Evolutionary conservation across 2,797 vertebrate genomes (phyloP), one percentile per base, ranked within the genome.

Genomic region (Manis javanica): DNA sequence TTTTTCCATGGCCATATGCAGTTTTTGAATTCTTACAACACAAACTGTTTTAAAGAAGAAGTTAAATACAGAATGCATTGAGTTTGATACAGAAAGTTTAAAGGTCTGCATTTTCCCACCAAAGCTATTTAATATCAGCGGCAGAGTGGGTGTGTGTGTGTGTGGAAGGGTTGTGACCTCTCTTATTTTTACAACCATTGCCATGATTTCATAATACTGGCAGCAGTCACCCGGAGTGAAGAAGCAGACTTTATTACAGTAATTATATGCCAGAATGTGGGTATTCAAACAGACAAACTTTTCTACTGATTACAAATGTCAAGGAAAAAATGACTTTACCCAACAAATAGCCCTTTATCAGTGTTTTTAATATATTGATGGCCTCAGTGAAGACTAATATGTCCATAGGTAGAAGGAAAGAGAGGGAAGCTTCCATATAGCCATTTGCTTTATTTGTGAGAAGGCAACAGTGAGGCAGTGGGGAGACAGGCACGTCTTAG

Each of bases 91-190:
- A 97, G 98, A 98, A 97, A 98, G 98, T 98, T 98, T 98, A 99
- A 99, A 99, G 99, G 99, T 99, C 99, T 98, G 98, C 96, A 85
- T 98, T 99, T 99, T 99, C 99, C 99, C 99, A 99, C 98, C 99
- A 98, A 98, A 98, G 98, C 98, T 98, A 98, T 99, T 99, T 98
- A 98, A 98, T 98, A 98, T 98, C 98, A 98, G 98, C 98, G 98
- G 98, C 98, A 91, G 98, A 98, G 98, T 99, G 98, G 98, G 98
- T 39, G 98, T 91, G 98, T 94, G 98, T 98, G 98, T 98, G 98
- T 99, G 99, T 97, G 98, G 97, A 98, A 96, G 97, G 98, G 98
- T 98, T 98, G 97, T 97, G 98, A 98, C 98, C 98, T 98, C 98
- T 98, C 98, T 98, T 99, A 98, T 98, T 99, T 99, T 99, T 98